Base-by-base conservation (phyloP, 1,140 invertebrate genomes). In the Ceratosolen fusciceps region DNA sequence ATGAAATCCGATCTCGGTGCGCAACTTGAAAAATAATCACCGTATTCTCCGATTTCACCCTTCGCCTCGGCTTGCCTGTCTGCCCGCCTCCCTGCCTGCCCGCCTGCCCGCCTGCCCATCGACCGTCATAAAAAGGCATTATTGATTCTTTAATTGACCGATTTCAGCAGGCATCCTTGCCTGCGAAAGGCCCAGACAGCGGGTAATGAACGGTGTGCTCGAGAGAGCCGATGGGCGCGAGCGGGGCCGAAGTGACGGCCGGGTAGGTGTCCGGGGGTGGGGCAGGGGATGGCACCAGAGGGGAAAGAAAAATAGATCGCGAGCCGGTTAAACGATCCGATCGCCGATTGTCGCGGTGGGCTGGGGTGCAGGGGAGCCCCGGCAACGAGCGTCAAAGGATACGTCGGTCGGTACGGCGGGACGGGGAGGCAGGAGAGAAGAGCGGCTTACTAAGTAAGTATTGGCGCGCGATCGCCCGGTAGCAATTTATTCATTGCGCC, bases 401-500 rank as follows among this genome's bases (percentile, higher is more conserved):
- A 47, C 7, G 43, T 7, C 16, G 43, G 43, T 47, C 43, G 43
- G 43, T 16, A 16, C 43, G 43, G 43, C 43, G 16, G 7, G 14
- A 2, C 19, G 19, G 21, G 49, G 49, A 21, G 19, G 14, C 49
- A 37, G 12, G 68, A 26, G 67, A 29, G 54, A 52, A 70, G 52
- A 70, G 72, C 12, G 21, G 47, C 60, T 80, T 81, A 84, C n/a
- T n/a, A n/a, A n/a, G 81, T 88, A 86, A 88, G 87, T 89, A 87
- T 80, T 75, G 85, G 88, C 88, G 87, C 84, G 83, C 84, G 85
- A 81, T 81, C 73, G 82, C 87, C 88, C 89, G 84, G 89, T 90
- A 90, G 89, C 89, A 90, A 90, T 90, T 90, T 90, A 90, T 90
- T 90, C 89, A 90, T 89, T 89, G 88, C 88, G 84, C 86, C 84